Evolutionary conservation across 2,113 vertebrate genomes (phyloP).

Genomic region (Scalopus aquaticus): DNA sequence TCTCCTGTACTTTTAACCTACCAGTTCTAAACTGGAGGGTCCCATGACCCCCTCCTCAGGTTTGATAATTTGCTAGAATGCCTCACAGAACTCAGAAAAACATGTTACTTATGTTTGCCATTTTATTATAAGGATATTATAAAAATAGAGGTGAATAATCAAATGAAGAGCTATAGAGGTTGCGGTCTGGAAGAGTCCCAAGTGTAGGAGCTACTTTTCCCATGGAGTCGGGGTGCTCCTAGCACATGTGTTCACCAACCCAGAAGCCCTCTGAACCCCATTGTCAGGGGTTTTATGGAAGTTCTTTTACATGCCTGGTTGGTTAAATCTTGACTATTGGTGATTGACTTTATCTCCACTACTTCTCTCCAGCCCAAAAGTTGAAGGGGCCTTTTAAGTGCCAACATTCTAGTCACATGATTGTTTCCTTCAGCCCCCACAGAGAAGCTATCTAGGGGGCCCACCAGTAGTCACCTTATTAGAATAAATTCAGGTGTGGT

Average conservation of each 20-base stretch:
- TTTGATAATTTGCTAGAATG: background rate
- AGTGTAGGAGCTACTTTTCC: background rate
- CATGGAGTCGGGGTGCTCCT: background rate
- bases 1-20: background rate
- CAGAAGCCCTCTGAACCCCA: no score
- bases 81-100: background rate
- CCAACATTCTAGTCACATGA: background rate
- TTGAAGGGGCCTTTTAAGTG: background rate
- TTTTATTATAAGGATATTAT: background rate
- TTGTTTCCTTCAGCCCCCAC: background rate
- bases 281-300: background rate
- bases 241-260: background rate
- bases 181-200: background rate
- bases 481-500: background rate
- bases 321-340: background rate
- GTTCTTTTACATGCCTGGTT: background rate
- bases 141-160: background rate
- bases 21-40: background rate
- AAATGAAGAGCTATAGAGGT: no score
- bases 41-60: background rate
- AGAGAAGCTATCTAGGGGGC: background rate
- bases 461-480: background rate
- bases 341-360: background rate
- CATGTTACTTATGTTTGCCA: background rate
- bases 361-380: background rate